Evolutionary conservation across 2,113 vertebrate genomes (phyloP), one percentile per base, ranked within the genome.

Genomic region (Pica pica): DNA sequence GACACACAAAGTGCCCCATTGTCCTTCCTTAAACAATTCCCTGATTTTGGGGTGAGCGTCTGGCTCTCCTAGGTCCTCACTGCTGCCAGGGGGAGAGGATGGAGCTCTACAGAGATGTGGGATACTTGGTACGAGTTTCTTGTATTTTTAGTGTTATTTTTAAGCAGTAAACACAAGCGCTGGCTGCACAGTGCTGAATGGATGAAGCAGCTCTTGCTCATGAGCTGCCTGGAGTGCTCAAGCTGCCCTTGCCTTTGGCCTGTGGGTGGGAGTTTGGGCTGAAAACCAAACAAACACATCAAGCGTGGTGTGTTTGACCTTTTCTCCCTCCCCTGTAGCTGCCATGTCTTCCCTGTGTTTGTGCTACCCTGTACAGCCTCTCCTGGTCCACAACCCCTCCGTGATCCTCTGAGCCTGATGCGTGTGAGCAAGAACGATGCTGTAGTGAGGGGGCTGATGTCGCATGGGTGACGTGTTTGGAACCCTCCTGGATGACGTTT

Each of bases 41-140:
- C 23, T 53, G 61, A 0, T 33, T 52, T 28, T 2, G 10, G 41
- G 12, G 6, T 10, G 35, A 4, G 5, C 5, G 6, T 8, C 13
- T 44, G 52, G 8, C 39, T 37, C 11, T 53, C 19, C 30, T 5
- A 3, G 16, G 2, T 16, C 42, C 47, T 30, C 7, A 3, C 11
- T 6, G 23, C 20, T 31, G 3, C 16, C 33, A 17, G 21, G 20
- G 17, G n/a, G 30, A 46, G 55, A 19, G 47, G 27, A 10, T 19
- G n/a, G 21, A 61, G 28, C 52, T 21, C 30, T 50, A 6, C 15
- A 21, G 67, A 13, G 28, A 4, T 16, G 11, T 9, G 9, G 27
- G 30, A 18, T 2, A 0, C 16, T 59, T 3, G 13, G 1, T 21
- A 5, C 6, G 10, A 2, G 16, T 10, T 50, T 67, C 79, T 37